Base-by-base conservation (phyloP, 2,888 invertebrate species). In the Pollenia amentaria region DNA sequence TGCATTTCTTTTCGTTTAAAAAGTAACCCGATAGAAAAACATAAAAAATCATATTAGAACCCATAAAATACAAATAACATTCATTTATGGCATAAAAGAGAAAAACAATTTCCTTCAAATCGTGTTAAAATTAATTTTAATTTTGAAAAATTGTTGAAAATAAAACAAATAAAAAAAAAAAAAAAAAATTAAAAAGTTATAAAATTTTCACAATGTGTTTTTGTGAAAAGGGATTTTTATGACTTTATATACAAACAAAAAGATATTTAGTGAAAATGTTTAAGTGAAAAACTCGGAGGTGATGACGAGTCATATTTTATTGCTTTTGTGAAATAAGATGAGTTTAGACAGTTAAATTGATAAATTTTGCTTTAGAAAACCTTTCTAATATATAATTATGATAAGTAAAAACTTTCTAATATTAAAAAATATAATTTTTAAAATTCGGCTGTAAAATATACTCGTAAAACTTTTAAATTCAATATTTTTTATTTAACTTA, bases 1-100 rank as follows among this genome's bases (percentile, higher is more conserved):
- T 14, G 9, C 6, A 12, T 18, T 40, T 67, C 7, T 46, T 7
- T 11, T 14, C 9, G 16, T 69, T 29, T 38, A 3, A 51, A 29
- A 11, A 10, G n/a, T 16, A 11, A 67, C 6, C 38, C 38, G 67
- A 51, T 69, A 51, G 29, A n/a, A 3, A 11, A 51, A 69, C 51
- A 69, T 51, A 38, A 29, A 69, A 51, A 16, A 38, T 69, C 16
- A 69, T 51, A 48, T 69, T 29, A n/a, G 14, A 51, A 16, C n/a
- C 16, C 3, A 51, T 69, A 38, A 57, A 57, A 29, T 29, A 29
- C 4, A 29, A 29, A 29, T 29, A 6, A 6, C 29, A 29, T 6
- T 29, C 4, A 6, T 29, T 29, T 4, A 29, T 29, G 4, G 29
- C 6, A 29, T 29, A 29, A 4, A 29, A 29, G 29, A 29, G 29